These are phyloP conservation scores for Mycetomoellerius zeteki DNA, from an alignment of 1,140 invertebrate species.

Conservation along the genomic window DNA sequence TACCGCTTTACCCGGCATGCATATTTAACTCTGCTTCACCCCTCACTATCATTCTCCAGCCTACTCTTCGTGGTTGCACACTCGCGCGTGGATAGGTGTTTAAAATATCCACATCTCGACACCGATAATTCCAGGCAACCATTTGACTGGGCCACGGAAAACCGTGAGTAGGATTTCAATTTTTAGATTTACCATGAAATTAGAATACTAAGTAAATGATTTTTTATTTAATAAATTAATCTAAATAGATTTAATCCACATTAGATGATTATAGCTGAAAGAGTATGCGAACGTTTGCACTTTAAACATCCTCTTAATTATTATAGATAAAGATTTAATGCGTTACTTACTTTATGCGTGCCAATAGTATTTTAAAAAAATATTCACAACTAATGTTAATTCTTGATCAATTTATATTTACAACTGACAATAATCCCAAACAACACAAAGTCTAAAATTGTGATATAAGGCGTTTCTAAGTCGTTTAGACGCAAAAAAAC, in stretches of 20 bases:
- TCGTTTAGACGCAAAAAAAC: no score
- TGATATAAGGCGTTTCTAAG: no score
- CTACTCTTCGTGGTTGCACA: constrained; percentile 15
- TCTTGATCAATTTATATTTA: no score
- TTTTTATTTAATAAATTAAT: constrained; percentile 5
- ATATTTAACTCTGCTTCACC: constrained; percentile 78
- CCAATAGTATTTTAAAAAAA: no score
- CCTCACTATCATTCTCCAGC: constrained; percentile 8
- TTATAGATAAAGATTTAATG: neutral
- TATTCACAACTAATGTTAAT: no score
- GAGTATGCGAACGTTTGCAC: neutral
- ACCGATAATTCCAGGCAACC: constrained; percentile 21
- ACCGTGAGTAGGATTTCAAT: constrained; percentile 43
- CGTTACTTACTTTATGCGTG: no score
- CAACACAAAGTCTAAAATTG: no score
- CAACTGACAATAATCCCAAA: no score
- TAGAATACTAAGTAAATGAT: neutral
- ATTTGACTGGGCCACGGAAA: neutral
- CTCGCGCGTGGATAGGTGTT: constrained; percentile 22
- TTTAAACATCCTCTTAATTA: neutral
- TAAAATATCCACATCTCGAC: constrained; percentile 18
- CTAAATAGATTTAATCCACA: neutral
- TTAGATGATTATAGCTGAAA: neutral
- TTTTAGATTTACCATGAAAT: constrained; percentile 17
- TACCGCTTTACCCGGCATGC: constrained; percentile 80